Conservation (phyloP, 2,888 invertebrate genomes). For the Ophion costatus region DNA sequence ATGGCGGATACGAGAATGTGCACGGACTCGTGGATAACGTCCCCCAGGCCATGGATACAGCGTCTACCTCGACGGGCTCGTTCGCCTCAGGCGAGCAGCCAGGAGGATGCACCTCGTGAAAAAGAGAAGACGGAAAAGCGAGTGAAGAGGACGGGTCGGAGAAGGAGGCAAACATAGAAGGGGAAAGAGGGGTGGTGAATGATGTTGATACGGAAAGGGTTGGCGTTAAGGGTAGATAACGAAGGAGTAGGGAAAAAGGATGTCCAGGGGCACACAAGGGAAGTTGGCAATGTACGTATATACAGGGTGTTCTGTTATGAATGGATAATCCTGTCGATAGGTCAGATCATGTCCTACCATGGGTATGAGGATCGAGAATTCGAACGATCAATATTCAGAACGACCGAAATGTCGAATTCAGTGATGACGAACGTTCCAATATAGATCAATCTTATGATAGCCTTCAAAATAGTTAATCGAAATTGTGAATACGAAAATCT, state of each 20-base stretch:
- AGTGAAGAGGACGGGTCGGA: neutral
- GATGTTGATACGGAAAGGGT: slow-evolving; percentile 4
- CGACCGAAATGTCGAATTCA: too few species aligned
- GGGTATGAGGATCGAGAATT: too few species aligned
- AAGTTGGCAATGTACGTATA: neutral
- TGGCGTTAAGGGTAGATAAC: slow-evolving; percentile 3
- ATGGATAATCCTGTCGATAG: too few species aligned
- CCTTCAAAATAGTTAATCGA: too few species aligned
- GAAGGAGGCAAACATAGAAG: too few species aligned
- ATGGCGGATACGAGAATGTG: neutral
- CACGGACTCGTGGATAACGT: slow-evolving; percentile 3
- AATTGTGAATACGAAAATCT: too few species aligned
- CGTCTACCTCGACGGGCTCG: slow-evolving; percentile 44
- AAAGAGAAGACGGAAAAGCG: slow-evolving; percentile 6
- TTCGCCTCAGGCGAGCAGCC: slow-evolving; percentile 38
- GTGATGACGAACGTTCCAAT: too few species aligned
- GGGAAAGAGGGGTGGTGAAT: neutral
- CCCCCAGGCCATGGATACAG: slow-evolving; percentile 56
- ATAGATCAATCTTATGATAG: too few species aligned
- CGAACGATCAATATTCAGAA: too few species aligned
- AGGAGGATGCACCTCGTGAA: slow-evolving; percentile 30
- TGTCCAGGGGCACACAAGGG: neutral
- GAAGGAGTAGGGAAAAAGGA: neutral
- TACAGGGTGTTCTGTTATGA: too few species aligned
- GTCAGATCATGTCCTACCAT: too few species aligned